Conservation (phyloP, 2,113 vertebrate genomes). For the Micronisus gabar region DNA sequence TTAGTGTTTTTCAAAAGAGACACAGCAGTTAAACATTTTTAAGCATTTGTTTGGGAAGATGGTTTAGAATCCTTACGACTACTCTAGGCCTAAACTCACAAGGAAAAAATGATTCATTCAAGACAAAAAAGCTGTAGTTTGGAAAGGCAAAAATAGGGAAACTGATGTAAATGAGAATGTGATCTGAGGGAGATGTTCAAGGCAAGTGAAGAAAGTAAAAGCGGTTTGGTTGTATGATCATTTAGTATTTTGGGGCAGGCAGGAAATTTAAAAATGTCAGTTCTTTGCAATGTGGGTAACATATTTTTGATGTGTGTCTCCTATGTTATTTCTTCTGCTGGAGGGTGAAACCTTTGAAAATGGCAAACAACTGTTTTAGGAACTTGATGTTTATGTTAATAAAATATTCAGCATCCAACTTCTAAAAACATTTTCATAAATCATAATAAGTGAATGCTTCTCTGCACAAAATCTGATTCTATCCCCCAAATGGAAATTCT, state of each 20-base stretch:
- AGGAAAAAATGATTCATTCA: background rate
- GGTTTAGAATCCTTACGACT: background rate
- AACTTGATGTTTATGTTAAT: background rate
- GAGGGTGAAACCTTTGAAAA: background rate
- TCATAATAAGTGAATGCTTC: background rate
- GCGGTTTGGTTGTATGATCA: background rate
- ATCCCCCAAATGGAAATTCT: background rate
- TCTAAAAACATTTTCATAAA: background rate
- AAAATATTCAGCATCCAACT: background rate
- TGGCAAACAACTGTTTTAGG: background rate
- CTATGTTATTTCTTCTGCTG: background rate
- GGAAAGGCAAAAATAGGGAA: background rate
- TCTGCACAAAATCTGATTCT: background rate
- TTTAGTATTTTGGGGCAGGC: background rate
- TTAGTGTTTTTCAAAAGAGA: background rate
- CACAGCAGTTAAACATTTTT: background rate
- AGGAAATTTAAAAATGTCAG: background rate
- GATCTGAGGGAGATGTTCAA: background rate
- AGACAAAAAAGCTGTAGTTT: background rate
- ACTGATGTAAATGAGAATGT: background rate
- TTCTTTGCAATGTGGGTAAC: background rate
- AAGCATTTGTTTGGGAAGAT: background rate
- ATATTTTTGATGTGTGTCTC: background rate
- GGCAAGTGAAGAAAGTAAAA: background rate
- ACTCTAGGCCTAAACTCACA: background rate